Percentiles rank a stretch among this genome's conserved stretches.
These are phyloP conservation scores for Irena cyanogastra DNA, from an alignment of 2,113 vertebrate species.

Conservation along the genomic window DNA sequence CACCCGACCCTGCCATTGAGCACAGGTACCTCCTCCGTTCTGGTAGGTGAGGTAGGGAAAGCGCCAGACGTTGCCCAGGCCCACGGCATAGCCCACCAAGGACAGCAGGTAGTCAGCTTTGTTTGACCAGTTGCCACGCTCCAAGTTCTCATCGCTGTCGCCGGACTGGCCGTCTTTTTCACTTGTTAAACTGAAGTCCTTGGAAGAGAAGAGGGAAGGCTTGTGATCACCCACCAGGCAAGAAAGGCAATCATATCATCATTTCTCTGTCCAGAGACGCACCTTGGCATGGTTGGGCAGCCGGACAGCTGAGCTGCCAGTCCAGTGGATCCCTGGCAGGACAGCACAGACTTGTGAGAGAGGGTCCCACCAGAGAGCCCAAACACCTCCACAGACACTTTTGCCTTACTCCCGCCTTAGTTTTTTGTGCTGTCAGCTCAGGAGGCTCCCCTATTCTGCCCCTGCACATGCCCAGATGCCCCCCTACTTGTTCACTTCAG, in stretches of 20 bases:
- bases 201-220: background rate
- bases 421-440: background rate
- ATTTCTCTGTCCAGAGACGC: background rate
- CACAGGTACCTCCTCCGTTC: slow-evolving; percentile 86
- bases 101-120: slow-evolving; percentile 93
- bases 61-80: slow-evolving; percentile 93
- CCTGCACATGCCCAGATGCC: background rate
- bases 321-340: background rate
- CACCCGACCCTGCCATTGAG: background rate
- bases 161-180: slow-evolving; percentile 44
- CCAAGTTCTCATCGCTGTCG: slow-evolving; percentile 71
- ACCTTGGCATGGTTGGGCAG: background rate
- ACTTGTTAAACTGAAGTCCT: slow-evolving; percentile 59
- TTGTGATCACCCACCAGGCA: background rate
- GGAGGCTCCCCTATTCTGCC: background rate
- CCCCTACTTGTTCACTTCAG: background rate
- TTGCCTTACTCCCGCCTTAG: background rate
- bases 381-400: background rate
- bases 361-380: background rate
- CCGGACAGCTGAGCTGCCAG: background rate
- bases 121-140: slow-evolving; percentile 89
- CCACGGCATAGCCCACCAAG: slow-evolving; percentile 92
- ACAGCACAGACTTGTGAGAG: background rate
- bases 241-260: background rate
- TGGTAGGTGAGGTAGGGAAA: slow-evolving; percentile 93